Conservation (phyloP, 1,140 invertebrate species). For the Musca domestica region DNA sequence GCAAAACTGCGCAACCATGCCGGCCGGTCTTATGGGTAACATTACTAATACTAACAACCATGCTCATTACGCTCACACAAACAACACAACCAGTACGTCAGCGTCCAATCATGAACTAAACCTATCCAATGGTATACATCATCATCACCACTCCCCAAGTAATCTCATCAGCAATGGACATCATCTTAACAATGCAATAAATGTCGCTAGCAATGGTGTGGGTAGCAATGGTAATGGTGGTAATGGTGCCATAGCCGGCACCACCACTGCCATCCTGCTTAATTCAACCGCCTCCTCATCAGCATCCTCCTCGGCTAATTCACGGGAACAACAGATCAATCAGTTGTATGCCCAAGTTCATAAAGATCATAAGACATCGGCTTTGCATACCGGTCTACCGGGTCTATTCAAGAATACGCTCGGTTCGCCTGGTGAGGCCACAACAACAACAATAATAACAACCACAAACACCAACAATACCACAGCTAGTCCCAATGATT, state of each 20-base stretch:
- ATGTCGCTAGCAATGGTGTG: not conserved
- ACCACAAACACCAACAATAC: conserved; percentile 16
- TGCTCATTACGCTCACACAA: not conserved
- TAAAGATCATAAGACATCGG: conserved; percentile 49
- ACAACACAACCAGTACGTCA: conserved; percentile 6
- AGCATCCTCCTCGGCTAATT: conserved; percentile 39
- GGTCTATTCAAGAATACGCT: conserved; percentile 46
- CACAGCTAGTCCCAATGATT: conserved; percentile 39
- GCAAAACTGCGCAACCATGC: not conserved
- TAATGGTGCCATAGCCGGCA: conserved; percentile 28
- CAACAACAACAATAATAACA: conserved; percentile 14
- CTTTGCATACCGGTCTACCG: conserved; percentile 34
- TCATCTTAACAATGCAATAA: conserved; percentile 11
- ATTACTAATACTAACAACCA: not conserved
- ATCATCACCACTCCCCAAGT: conserved; percentile 29
- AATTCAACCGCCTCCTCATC: conserved; percentile 42
- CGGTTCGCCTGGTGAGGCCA: conserved; percentile 39
- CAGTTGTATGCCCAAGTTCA: conserved; percentile 52
- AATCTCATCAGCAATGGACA: conserved; percentile 25
- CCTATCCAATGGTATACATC: conserved; percentile 45
- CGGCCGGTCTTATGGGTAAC: conserved; percentile 15
- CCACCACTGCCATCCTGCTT: conserved; percentile 44
- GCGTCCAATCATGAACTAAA: conserved; percentile 26
- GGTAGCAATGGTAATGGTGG: conserved; percentile 6
- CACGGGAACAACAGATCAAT: conserved; percentile 50